phyloP scores from a whole-genome alignment of 2,888 invertebrate genomes.

The Amitus sp. region DNA sequence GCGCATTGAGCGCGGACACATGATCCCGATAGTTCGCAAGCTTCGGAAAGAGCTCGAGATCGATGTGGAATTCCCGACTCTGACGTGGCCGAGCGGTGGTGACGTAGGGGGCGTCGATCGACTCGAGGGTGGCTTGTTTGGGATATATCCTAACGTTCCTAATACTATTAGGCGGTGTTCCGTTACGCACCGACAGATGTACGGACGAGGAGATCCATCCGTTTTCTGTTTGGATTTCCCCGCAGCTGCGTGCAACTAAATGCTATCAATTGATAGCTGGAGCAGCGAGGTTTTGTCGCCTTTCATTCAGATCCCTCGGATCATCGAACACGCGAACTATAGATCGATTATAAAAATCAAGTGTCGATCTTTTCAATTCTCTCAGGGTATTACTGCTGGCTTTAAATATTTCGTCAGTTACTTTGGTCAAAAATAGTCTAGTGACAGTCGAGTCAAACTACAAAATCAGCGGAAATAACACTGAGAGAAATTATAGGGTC shows the following conservation, averaged over 20 bases:
- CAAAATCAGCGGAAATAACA: too few relatives aligned
- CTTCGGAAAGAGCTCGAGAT: too few relatives aligned
- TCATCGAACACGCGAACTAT: background rate
- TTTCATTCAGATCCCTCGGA: background rate
- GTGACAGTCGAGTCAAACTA: too few relatives aligned
- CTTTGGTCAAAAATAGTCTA: too few relatives aligned
- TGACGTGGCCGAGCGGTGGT: slow-evolving; percentile 19
- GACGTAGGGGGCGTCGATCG: slow-evolving; percentile 37
- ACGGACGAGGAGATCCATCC: slow-evolving; percentile 53
- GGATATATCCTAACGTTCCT: slow-evolving; percentile 56
- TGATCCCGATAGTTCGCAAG: slow-evolving; percentile 30
- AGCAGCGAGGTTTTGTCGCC: slow-evolving; percentile 3
- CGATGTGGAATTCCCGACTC: slow-evolving; percentile 34
- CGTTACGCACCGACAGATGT: slow-evolving; percentile 65
- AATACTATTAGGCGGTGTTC: slow-evolving; percentile 65
- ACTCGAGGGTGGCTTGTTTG: slow-evolving; percentile 26
- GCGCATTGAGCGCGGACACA: slow-evolving; percentile 18
- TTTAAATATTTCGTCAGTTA: too few relatives aligned
- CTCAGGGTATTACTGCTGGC: too few relatives aligned
- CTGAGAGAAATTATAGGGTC: too few relatives aligned
- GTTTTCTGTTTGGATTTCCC: slow-evolving; percentile 57
- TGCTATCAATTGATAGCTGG: slow-evolving; percentile 57
- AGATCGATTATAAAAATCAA: too few relatives aligned
- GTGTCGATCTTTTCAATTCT: too few relatives aligned
- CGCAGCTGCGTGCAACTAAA: slow-evolving; percentile 46